These are phyloP conservation scores for Dermolepida albohirtum DNA, from an alignment of 2,888 invertebrate genomes.

Conservation along the genomic window DNA sequence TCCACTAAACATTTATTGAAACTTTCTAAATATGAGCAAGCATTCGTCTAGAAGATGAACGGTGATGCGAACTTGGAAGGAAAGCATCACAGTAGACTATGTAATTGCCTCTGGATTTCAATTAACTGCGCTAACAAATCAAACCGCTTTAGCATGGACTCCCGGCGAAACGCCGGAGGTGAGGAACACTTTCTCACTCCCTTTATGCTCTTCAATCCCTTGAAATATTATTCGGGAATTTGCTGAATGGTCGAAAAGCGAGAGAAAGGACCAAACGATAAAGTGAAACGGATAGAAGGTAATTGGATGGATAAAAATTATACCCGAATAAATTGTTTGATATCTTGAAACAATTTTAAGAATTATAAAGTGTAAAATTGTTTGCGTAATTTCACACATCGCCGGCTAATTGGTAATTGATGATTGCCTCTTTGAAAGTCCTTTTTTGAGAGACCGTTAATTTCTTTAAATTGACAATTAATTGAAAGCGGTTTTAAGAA, in stretches of 20 bases:
- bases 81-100: constrained; percentile 51
- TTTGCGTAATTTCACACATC: constrained; percentile 47
- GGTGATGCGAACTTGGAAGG: constrained; percentile 47
- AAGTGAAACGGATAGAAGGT: constrained; percentile 54
- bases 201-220: constrained; percentile 64
- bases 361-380: constrained; percentile 51
- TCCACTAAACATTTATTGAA: constrained; percentile 30
- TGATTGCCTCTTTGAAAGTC: constrained; percentile 7
- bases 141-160: constrained; percentile 64
- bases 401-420: constrained; percentile 50
- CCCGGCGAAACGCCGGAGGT: constrained; percentile 55
- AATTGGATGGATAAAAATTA: constrained; percentile 65
- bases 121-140: constrained; percentile 69
- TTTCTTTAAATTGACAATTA: constrained; percentile 38
- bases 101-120: constrained; percentile 68
- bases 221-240: constrained; percentile 65
- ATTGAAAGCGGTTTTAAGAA: constrained; percentile 27
- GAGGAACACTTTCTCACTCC: constrained; percentile 55
- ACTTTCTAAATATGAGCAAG: constrained; percentile 2
- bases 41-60: constrained; percentile 30
- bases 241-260: constrained; percentile 60
- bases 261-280: constrained; percentile 18
- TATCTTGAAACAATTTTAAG: constrained; percentile 51
- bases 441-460: constrained; percentile 2
- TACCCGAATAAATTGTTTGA: constrained; percentile 54